A percentile compares a stretch with the other conserved stretches of the same genome.
Evolutionary conservation across 2,888 invertebrate species (phyloP).

Genomic region (Drosophila mimetica): DNA sequence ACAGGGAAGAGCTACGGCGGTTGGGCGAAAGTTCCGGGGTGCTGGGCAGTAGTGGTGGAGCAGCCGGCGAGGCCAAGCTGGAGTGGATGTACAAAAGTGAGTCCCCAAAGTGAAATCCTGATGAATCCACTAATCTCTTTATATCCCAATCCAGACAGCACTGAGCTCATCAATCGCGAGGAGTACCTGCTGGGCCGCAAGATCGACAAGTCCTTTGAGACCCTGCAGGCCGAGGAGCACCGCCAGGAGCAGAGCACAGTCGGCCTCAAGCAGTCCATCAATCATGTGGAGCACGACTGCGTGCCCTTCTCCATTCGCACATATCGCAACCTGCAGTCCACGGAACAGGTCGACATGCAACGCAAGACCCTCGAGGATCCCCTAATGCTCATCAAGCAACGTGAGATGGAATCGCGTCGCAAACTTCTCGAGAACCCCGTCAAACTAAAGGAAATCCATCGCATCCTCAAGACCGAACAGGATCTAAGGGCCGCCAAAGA

Average conservation of each 20-base stretch:
- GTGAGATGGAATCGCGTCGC: slow-evolving; percentile 94
- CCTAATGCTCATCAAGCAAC: slow-evolving; percentile 93
- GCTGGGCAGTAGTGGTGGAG: slow-evolving; percentile 83
- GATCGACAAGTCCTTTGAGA: slow-evolving; percentile 90
- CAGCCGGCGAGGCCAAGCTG: slow-evolving; percentile 86
- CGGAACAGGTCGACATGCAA: slow-evolving; percentile 92
- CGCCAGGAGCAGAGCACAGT: slow-evolving; percentile 71
- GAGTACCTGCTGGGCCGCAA: slow-evolving; percentile 93
- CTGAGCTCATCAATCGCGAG: slow-evolving; percentile 88
- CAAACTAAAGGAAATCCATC: slow-evolving; percentile 93
- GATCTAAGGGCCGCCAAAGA: slow-evolving; percentile 52
- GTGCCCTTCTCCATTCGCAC: slow-evolving; percentile 90
- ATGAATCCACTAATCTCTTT: neutral
- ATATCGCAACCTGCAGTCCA: slow-evolving; percentile 84
- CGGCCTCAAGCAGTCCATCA: slow-evolving; percentile 85
- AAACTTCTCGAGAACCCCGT: slow-evolving; percentile 96
- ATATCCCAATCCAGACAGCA: slow-evolving; percentile 61
- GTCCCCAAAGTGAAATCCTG: slow-evolving; percentile 3
- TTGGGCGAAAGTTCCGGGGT: slow-evolving; percentile 86
- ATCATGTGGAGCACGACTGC: slow-evolving; percentile 90
- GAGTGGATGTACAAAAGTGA: slow-evolving; percentile 95
- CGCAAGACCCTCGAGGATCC: slow-evolving; percentile 97
- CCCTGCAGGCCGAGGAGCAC: slow-evolving; percentile 86
- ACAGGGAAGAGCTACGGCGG: slow-evolving; percentile 88
- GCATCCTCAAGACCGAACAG: slow-evolving; percentile 89